These are phyloP conservation scores for Epizoanthus stellaris DNA, from an alignment of 92 coral and sea anemone species.

Conservation along the genomic window DNA sequence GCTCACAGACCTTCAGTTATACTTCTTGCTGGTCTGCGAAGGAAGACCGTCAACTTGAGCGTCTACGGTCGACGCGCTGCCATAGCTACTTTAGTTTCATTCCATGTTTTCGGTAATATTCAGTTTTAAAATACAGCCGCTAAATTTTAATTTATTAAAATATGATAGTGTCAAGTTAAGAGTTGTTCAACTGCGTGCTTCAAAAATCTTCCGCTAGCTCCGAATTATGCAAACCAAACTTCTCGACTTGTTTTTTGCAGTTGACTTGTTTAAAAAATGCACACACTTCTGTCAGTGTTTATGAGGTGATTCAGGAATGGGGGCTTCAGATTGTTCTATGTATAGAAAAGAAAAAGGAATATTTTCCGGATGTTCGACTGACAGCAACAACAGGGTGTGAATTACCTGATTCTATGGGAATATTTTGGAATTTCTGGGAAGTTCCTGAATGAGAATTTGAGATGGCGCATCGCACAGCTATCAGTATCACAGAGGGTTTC, in stretches of 20 bases:
- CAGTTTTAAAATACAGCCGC: too few relatives aligned
- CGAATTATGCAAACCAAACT: too few relatives aligned
- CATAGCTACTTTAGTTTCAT: too few relatives aligned
- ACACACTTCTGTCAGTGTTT: not conserved
- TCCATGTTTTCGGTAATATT: too few relatives aligned
- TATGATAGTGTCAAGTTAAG: too few relatives aligned
- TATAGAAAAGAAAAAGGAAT: not conserved
- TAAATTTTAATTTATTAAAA: too few relatives aligned
- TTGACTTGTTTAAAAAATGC: not conserved
- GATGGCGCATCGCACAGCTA: not conserved
- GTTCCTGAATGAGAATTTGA: not conserved
- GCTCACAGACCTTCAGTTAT: too few relatives aligned
- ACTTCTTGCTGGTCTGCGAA: too few relatives aligned
- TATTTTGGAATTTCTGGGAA: not conserved
- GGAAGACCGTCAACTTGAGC: too few relatives aligned
- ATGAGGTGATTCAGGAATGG: conserved; percentile 6
- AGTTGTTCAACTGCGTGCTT: too few relatives aligned
- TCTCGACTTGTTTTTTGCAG: not conserved
- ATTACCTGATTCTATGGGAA: not conserved
- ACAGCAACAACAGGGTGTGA: not conserved
- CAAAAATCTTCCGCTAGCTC: too few relatives aligned
- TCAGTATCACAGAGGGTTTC: not conserved
- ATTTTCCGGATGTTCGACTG: not conserved
- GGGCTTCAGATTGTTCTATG: not conserved
- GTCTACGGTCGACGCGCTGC: too few relatives aligned